Base-by-base conservation (phyloP, 2,888 invertebrate species). In the Epinotia brunnichana region DNA sequence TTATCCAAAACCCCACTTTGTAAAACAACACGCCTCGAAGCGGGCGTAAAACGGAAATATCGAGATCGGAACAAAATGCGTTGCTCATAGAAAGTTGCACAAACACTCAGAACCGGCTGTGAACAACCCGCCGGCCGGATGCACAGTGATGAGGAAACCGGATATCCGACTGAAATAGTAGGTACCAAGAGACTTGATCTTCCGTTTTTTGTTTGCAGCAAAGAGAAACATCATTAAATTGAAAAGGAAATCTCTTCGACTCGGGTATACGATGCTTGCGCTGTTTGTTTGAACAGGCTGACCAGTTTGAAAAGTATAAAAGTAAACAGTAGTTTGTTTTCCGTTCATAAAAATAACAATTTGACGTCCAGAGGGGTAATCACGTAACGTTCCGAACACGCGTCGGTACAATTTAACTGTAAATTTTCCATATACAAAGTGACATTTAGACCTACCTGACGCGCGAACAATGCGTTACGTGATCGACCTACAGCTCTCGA, bases 91-190 rank as follows among this genome's bases (percentile, higher is more conserved):
- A 79, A 78, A 79, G 80, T 78, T 79, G 74, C 76, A 79, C 77
- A 76, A 76, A 75, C 75, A 74, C 76, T 79, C 66, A 75, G 76
- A 76, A 77, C 77, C 78, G 77, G 77, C 76, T 77, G 70, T 73
- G 76, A 74, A 82, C 77, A 77, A 80, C 79, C 64, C 76, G 75
- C 66, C 77, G 75, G 77, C 69, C 73, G 79, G 80, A 80, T 76
- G 76, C 77, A 77, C 76, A 66, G 78, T 79, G 78, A 81, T 77
- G 77, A 79, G 77, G 76, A 78, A 78, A 79, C 78, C 73, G 80
- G 80, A 82, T 81, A 81, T 82, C 79, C 80, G 81, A 78, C 79
- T 80, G 78, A 75, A 74, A 62, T 24, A 62, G 24, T 62, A 60
- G 11, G 75, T 79, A 81, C 78, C 78, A 79, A 80, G 77, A 78